Base-by-base conservation (phyloP, 2,888 invertebrate species). In the Netelia melanura region DNA sequence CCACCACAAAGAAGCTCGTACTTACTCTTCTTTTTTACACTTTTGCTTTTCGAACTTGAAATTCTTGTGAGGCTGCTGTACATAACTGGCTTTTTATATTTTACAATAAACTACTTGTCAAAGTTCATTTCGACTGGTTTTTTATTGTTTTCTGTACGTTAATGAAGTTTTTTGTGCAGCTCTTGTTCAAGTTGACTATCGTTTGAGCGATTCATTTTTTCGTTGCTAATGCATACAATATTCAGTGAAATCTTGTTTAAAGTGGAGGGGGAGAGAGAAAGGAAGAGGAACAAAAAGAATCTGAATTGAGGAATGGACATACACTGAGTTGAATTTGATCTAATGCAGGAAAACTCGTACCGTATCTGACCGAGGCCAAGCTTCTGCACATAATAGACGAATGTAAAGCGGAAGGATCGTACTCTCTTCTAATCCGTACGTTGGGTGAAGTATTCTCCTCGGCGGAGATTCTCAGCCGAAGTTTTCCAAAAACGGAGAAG, bases 391-490 rank as follows among this genome's bases (percentile, higher is more conserved):
- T 98, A 83, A 96, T 98, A 89, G 96, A 96, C 86, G 96, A 96
- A 89, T 98, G 98, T 92, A 95, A 96, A 90, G 94, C 95, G 85
- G 95, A 95, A 61, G 95, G 96, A 87, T 95, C 95, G 79, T 97
- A 97, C 91, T 96, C 97, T 65, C 95, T 96, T 10, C 94, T 98
- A 64, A 96, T 97, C 86, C 95, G 97, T 79, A 96, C 97, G 14
- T 93, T 98, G 48, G 97, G 97, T 0, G 96, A 97, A 92, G 97
- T 98, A 0, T 98, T 97, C 93, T 95, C 95, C 44, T 95, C 94
- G 85, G 95, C 96, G 61, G 96, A 96, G 86, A 95, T 96, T 84
- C 94, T 98, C 74, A 96, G 97, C 68, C 95, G 96, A 89, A 97
- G 97, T 95, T 97, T 98, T 95, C 95, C 90, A 92, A 94, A 91